phyloP scores from a whole-genome alignment of 2,797 vertebrate species.

The Rhinichthys osculus region DNA sequence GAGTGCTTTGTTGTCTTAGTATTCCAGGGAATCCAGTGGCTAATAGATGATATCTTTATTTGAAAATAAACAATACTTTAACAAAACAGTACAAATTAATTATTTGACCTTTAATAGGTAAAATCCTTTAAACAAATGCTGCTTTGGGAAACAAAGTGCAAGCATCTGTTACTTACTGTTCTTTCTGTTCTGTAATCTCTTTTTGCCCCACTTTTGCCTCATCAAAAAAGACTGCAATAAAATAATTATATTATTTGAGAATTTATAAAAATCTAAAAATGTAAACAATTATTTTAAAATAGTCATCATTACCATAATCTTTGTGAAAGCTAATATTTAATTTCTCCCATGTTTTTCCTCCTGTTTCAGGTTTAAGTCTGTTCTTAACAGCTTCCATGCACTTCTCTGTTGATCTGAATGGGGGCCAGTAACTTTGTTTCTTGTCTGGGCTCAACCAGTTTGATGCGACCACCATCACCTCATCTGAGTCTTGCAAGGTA shows the following conservation, averaged over 20 bases:
- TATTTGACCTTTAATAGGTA: too few species aligned
- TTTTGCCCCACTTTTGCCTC: not conserved
- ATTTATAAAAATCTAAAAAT: not conserved
- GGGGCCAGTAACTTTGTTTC: conserved; percentile 20
- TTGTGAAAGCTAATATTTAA: not conserved
- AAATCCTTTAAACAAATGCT: not conserved
- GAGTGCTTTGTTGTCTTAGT: not conserved
- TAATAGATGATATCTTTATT: not conserved
- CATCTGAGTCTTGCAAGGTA: conserved; percentile 11
- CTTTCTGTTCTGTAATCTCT: not conserved
- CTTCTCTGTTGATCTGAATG: conserved; percentile 8
- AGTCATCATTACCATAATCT: conserved; percentile 7
- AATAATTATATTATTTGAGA: not conserved
- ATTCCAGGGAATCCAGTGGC: not conserved
- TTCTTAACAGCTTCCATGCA: not conserved
- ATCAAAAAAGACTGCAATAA: not conserved
- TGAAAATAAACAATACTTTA: not conserved
- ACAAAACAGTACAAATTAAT: not conserved
- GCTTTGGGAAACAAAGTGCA: not conserved
- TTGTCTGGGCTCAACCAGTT: not conserved
- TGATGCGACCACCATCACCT: not conserved
- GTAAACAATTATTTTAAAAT: not conserved
- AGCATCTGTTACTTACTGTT: not conserved
- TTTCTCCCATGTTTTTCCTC: conserved; percentile 7
- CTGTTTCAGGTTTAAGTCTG: not conserved